phyloP scores from a whole-genome alignment of 1,140 invertebrate species.

The Tribolium madens region DNA sequence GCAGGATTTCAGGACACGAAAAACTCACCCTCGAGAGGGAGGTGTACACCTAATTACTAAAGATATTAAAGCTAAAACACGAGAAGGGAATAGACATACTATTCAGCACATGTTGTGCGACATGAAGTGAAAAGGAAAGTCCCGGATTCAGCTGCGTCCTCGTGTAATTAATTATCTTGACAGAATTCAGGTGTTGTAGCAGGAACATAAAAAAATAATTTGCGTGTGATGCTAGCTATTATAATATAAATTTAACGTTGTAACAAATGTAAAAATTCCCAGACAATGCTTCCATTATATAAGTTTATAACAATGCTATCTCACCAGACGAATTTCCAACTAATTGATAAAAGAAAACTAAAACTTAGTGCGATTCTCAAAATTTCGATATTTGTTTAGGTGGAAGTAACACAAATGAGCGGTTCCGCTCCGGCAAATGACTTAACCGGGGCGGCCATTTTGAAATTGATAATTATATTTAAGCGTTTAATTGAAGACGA shows the following conservation, averaged over 20 bases:
- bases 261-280: background rate
- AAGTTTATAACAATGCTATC: background rate
- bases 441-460: conserved; percentile 16
- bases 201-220: background rate
- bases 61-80: too few relatives aligned
- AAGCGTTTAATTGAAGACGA: conserved; percentile 26
- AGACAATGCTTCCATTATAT: conserved; percentile 3
- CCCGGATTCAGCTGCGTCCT: background rate
- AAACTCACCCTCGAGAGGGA: conserved; percentile 13
- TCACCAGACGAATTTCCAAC: too few relatives aligned
- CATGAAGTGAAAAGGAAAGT: background rate
- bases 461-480: conserved; percentile 38
- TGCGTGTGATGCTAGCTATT: background rate
- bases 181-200: background rate
- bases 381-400: background rate
- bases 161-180: conserved; percentile 5
- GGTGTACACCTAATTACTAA: background rate
- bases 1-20: conserved; percentile 27
- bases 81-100: too few relatives aligned
- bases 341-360: too few relatives aligned
- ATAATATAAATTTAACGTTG: background rate
- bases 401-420: background rate
- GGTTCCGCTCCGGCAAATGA: conserved; percentile 24
- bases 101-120: background rate
- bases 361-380: background rate